Base-by-base conservation (phyloP, 2,888 invertebrate genomes). In the Drosophila buzzatii region DNA sequence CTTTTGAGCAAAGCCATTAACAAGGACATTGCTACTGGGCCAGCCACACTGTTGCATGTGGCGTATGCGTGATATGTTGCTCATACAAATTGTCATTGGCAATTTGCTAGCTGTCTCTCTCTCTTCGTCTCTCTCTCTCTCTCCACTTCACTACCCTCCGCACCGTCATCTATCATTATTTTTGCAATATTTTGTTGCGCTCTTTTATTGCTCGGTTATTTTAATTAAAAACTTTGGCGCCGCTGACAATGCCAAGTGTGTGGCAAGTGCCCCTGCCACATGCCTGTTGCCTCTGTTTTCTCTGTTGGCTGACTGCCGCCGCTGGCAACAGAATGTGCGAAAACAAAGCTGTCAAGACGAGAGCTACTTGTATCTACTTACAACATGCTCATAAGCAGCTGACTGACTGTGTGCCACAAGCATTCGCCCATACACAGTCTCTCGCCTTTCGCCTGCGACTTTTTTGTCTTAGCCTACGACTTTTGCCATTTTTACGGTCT, bases 181-280 rank as follows among this genome's bases (percentile, higher is more conserved):
- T 63, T 61, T 59, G 66, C 64, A 73, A 59, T 65, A 70, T 79
- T 64, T 71, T 81, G 73, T 66, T 77, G 76, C 71, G 73, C 77
- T 78, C 70, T 82, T 87, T 89, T 89, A 85, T 87, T 85, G 89
- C 87, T 76, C 66, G 82, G 82, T 84, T 89, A 88, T 88, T 88
- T 88, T 88, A 88, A 89, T 88, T 88, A 88, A 88, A 89, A 89
- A 89, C 84, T 88, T 88, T 88, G 63, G 65, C 63, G 61, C 81
- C 69, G 76, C 76, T 76, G 83, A 81, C 83, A 85, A 73, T 81
- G 71, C 70, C 88, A 82, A 85, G 70, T 82, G 70, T 79, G 75
- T 41, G 56, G 35, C 27, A 39, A 23, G 57, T 20, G 14, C 44
- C 52, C 47, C 33, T 9, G 33, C 33, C 33, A 27, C 27, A 27